Evolutionary conservation across 2,113 vertebrate species (phyloP).

Genomic region (Climacteris rufus): DNA sequence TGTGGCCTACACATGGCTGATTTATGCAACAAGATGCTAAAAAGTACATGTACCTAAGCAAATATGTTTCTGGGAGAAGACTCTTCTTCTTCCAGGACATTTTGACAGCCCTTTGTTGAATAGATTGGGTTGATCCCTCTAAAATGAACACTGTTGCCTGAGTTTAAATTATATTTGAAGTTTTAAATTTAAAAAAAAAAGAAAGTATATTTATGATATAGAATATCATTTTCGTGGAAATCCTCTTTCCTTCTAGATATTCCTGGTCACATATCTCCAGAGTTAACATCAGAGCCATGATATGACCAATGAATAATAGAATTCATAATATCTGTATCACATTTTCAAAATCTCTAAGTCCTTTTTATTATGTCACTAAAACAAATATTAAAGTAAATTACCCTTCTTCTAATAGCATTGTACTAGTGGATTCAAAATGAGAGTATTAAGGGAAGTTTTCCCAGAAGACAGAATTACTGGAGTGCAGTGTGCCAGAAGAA

Average conservation of each 20-base stretch:
- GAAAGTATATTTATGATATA: not conserved
- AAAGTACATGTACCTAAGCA: not conserved
- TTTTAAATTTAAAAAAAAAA: not conserved
- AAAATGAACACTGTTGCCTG: not conserved
- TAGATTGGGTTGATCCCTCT: not conserved
- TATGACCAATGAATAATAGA: not conserved
- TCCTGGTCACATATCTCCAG: not conserved
- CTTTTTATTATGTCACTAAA: not conserved
- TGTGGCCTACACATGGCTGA: not conserved
- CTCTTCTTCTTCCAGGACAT: not conserved
- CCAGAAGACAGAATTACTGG: not conserved
- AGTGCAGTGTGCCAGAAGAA: not conserved
- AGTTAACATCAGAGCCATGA: not conserved
- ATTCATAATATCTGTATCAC: not conserved
- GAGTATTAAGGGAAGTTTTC: not conserved
- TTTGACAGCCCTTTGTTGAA: not conserved
- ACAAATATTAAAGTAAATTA: not conserved
- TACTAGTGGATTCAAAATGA: not conserved
- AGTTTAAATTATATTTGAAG: not conserved
- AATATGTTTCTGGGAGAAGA: not conserved
- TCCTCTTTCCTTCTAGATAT: not conserved
- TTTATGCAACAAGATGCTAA: not conserved
- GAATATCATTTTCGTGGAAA: not conserved
- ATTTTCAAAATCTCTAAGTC: not conserved
- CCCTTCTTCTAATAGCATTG: not conserved